Evolutionary conservation across 2,888 invertebrate genomes (phyloP), one percentile per base, ranked within the genome.

Genomic region (Drosophila affinis): DNA sequence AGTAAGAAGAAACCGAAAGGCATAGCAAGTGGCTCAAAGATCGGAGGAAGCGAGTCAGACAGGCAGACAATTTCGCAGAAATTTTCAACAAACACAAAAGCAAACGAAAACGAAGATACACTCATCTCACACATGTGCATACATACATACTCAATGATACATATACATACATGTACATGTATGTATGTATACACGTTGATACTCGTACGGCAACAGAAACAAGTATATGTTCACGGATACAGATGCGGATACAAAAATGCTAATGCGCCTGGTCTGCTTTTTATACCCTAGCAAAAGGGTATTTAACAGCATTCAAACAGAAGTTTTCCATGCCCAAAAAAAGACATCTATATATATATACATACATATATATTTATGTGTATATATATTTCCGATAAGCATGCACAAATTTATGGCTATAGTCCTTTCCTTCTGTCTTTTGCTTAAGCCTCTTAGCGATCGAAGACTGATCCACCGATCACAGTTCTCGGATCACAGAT

Each of bases 221-320:
- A 29, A 29, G 29, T 29, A 29, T 29, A 29, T 29, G 29, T 29
- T 67, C 78, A 74, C 68, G 72, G 76, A 71, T 62, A 76, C 63
- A 76, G 73, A 75, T 75, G 73, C 75, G 76, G 72, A 75, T 78
- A 78, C 63, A 17, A 55, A 76, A 76, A 76, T 76, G 79, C 76
- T 78, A 76, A 76, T 76, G 79, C 75, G 58, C 57, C 53, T 44
- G 24, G 18, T 53, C 17, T 39, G 52, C 34, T 10, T 29, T 47
- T 7, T 2, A n/a, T 14, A 39, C 39, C 12, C 32, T 32, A 10
- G 10, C 32, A 3, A 32, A 32, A 32, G 32, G 32, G 32, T 32
- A 27, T 27, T 27, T 21, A 21, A 1, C 27, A 27, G 18, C 2
- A 27, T 7, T 27, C 27, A 6, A 27, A 7, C 27, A 27, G 27